Evolutionary conservation across 2,113 vertebrate genomes (phyloP).

Genomic region (Monarcha castaneiventris): DNA sequence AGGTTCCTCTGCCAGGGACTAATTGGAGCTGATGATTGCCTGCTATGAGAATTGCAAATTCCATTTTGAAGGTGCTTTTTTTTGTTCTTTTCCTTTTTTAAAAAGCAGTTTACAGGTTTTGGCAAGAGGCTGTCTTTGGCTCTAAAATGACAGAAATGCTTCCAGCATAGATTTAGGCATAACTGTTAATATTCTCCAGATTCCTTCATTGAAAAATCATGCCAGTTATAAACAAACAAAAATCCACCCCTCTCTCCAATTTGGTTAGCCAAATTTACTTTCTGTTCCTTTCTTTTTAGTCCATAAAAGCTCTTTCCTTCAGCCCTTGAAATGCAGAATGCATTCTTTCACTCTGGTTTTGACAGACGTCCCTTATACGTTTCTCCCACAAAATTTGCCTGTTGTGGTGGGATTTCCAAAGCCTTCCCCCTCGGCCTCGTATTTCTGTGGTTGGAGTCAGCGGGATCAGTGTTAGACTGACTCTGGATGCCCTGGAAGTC

Average conservation of each 20-base stretch:
- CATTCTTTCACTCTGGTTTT: background rate
- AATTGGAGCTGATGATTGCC: constrained; percentile 62
- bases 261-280: constrained; percentile 16
- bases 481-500: background rate
- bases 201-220: constrained; percentile 41
- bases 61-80: constrained; percentile 48
- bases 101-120: constrained; percentile 59
- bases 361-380: fast-evolving
- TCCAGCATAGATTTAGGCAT: constrained; percentile 60
- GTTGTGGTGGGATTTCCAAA: background rate
- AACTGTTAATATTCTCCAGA: constrained; percentile 66
- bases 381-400: background rate
- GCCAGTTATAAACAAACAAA: constrained; percentile 46
- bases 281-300: background rate
- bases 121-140: constrained; percentile 59
- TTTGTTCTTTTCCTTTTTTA: background rate
- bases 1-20: constrained; percentile 57
- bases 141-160: constrained; percentile 37
- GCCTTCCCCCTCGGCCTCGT: background rate
- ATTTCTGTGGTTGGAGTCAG: background rate
- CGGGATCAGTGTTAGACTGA: background rate
- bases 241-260: background rate
- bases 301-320: background rate
- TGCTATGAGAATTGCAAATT: constrained; percentile 56
- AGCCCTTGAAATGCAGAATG: background rate